phyloP scores from a whole-genome alignment of 2,797 vertebrate genomes.

The Xenopus petersii region DNA sequence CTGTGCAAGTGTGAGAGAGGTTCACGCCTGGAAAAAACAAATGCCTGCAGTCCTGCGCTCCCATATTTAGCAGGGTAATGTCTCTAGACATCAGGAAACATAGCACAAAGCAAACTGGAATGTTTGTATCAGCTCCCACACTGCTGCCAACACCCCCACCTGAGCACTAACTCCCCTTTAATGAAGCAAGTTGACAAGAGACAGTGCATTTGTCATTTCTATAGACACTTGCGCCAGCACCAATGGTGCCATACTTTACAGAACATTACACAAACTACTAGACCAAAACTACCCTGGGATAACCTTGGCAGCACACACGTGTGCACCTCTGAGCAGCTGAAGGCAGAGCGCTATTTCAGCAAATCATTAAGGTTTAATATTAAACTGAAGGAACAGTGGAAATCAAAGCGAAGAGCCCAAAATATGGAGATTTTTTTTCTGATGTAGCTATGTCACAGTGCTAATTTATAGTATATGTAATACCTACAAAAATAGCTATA shows the following conservation, averaged over 20 bases:
- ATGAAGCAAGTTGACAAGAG: not conserved
- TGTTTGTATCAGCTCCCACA: not conserved
- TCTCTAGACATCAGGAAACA: too few species aligned
- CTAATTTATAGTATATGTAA: too few species aligned
- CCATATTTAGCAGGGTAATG: too few species aligned
- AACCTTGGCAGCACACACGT: not conserved
- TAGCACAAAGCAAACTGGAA: too few species aligned
- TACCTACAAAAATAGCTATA: too few species aligned
- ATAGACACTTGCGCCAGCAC: not conserved
- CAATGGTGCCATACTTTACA: not conserved
- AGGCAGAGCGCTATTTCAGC: not conserved
- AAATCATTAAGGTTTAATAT: not conserved
- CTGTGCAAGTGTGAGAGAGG: too few species aligned
- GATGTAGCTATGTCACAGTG: too few species aligned
- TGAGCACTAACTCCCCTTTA: not conserved
- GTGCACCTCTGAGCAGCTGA: not conserved
- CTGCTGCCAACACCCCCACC: not conserved
- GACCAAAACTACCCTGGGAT: conserved; percentile 1
- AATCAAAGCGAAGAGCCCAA: not conserved
- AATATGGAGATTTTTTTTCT: too few species aligned
- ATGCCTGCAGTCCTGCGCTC: too few species aligned
- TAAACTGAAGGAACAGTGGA: not conserved
- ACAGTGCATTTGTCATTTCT: not conserved
- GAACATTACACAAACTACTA: conserved; percentile 1
- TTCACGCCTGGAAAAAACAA: too few species aligned